Percentiles rank a stretch among this genome's conserved stretches.
Conservation (phyloP, 2,797 vertebrate species). For the Muscicapa striata region DNA sequence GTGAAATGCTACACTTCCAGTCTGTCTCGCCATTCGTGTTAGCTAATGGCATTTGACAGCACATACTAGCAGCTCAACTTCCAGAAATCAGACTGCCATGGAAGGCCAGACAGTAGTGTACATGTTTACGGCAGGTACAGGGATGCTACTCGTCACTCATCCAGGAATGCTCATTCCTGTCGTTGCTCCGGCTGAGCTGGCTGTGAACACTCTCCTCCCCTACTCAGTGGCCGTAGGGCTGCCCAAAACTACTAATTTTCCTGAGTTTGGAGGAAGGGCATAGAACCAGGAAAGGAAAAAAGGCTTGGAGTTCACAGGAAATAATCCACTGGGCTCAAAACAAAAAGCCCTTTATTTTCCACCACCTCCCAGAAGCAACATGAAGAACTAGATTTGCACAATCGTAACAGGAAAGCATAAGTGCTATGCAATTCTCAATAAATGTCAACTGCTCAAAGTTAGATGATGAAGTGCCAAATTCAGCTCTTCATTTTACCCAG, state of each 20-base stretch:
- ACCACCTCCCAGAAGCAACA: not conserved
- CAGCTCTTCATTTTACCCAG: not conserved
- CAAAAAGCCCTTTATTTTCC: constrained; percentile 23
- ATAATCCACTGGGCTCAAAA: not conserved
- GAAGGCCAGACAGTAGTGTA: not conserved
- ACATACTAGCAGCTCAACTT: not conserved
- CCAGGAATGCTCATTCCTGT: not conserved
- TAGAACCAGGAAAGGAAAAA: not conserved
- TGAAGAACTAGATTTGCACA: not conserved
- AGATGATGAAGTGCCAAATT: not conserved
- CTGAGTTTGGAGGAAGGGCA: not conserved
- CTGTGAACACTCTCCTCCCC: rapidly evolving
- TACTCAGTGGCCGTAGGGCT: not conserved
- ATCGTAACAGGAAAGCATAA: not conserved
- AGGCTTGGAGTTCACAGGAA: not conserved
- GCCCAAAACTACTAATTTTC: not conserved
- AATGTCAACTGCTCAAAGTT: not conserved
- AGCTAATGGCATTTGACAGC: not conserved
- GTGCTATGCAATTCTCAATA: not conserved
- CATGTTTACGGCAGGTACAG: not conserved
- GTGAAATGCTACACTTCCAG: not conserved
- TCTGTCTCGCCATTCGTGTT: not conserved
- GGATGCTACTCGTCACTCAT: not conserved
- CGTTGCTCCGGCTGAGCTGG: not conserved
- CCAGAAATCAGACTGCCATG: not conserved